These are phyloP conservation scores for Rhegmatorhina hoffmannsi DNA, from an alignment of 2,113 vertebrate species.

Conservation along the genomic window DNA sequence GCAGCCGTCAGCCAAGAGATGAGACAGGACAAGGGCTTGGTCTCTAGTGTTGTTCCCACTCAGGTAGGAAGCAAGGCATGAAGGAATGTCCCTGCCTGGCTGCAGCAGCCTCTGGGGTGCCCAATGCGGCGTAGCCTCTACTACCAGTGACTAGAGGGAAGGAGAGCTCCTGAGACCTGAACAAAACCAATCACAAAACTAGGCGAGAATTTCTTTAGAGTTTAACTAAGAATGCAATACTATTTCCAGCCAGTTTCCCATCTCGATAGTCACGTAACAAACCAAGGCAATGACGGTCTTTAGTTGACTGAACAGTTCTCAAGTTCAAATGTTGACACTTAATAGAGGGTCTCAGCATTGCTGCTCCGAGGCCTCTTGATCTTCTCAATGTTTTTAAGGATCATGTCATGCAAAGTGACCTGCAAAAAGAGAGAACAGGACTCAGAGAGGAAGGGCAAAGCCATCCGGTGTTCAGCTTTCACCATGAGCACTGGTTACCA, in stretches of 20 bases:
- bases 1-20: background rate
- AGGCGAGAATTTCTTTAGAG: constrained; percentile 79
- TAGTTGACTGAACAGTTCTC: constrained; percentile 81
- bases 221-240: constrained; percentile 80
- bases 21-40: background rate
- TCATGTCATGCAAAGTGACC: constrained; percentile 99
- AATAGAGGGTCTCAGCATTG: constrained; percentile 98
- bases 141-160: constrained; percentile 42
- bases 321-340: constrained; percentile 77
- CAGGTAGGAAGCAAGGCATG: constrained; percentile 26
- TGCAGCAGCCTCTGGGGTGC: constrained; percentile 4
- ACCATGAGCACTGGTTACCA: background rate
- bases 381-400: constrained; percentile 99
- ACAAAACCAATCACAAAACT: constrained; percentile 80
- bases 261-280: constrained; percentile 84
- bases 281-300: constrained; percentile 83
- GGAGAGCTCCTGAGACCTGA: constrained; percentile 70
- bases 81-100: constrained; percentile 43
- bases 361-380: constrained; percentile 99
- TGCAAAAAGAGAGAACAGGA: constrained; percentile 42
- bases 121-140: constrained; percentile 1
- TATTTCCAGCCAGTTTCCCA: constrained; percentile 81
- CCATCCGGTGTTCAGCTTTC: background rate
- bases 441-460: background rate
- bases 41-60: constrained; percentile 9